These are phyloP conservation scores for Bradysia coprophila DNA, from an alignment of 1,140 invertebrate genomes.

Conservation along the genomic window DNA sequence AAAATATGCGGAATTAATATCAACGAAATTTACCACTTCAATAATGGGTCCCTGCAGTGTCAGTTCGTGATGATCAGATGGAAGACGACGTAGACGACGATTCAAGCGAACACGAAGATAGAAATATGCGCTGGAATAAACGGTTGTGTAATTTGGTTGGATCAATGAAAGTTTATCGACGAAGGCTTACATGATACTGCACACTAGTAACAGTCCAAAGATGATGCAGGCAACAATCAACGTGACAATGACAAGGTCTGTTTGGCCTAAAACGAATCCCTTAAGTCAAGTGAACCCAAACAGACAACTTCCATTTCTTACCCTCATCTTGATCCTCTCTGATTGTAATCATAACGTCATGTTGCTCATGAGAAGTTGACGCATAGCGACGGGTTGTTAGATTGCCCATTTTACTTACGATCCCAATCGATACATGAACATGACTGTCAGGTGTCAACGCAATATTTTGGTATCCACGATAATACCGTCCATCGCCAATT, in stretches of 20 bases:
- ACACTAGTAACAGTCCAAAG: slow-evolving; percentile 32
- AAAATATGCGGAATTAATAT: not conserved
- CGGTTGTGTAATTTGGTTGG: no score
- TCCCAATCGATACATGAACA: slow-evolving; percentile 51
- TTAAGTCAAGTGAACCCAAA: no score
- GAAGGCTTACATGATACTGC: slow-evolving; percentile 36
- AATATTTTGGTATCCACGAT: slow-evolving; percentile 62
- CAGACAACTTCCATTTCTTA: no score
- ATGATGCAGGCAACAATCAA: slow-evolving; percentile 40
- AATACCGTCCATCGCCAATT: slow-evolving; percentile 54
- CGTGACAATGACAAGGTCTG: slow-evolving; percentile 9
- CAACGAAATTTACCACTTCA: slow-evolving; percentile 26
- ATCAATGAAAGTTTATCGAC: no score
- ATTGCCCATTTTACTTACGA: slow-evolving; percentile 44
- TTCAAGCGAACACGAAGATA: slow-evolving; percentile 32
- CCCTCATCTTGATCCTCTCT: no score
- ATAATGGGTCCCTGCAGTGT: slow-evolving; percentile 43
- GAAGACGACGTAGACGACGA: slow-evolving; percentile 24
- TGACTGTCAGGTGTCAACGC: slow-evolving; percentile 42
- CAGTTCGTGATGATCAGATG: slow-evolving; percentile 41
- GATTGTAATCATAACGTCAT: slow-evolving; percentile 2
- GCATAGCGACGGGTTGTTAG: slow-evolving; percentile 46
- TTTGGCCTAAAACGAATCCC: not conserved
- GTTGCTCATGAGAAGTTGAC: slow-evolving; percentile 22
- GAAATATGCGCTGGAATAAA: no score